phyloP scores from a whole-genome alignment of 2,113 vertebrate species.

The Chaetorhynchus papuensis region DNA sequence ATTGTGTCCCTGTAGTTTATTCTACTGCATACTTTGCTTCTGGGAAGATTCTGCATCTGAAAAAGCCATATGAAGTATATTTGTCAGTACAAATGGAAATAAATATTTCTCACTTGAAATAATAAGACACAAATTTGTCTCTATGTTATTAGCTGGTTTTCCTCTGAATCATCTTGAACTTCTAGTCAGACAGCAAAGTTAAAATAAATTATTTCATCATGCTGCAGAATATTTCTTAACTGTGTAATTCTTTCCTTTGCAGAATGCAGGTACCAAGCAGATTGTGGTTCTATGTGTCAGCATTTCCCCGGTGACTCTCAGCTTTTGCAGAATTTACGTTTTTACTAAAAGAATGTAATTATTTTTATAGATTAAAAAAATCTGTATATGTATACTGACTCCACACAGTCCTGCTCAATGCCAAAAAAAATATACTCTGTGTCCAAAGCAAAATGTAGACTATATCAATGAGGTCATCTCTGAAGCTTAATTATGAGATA shows the following conservation, averaged over 20 bases:
- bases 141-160: constrained; percentile 33
- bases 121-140: constrained; percentile 16
- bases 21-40: neutral
- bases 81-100: neutral
- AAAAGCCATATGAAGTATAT: neutral
- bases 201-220: constrained; percentile 56
- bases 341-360: neutral
- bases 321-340: neutral
- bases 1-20: neutral
- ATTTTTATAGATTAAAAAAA: neutral
- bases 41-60: neutral
- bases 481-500: neutral
- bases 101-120: constrained; percentile 46
- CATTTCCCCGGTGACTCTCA: neutral
- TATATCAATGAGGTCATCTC: neutral
- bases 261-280: constrained; percentile 19
- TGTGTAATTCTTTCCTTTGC: constrained; percentile 51
- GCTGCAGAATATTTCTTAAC: constrained; percentile 31
- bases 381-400: neutral
- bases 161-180: constrained; percentile 54
- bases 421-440: neutral
- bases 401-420: neutral
- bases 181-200: constrained; percentile 42
- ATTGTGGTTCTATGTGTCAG: neutral
- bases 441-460: neutral